Base-by-base conservation (phyloP, 1,140 invertebrate genomes). In the Drosophila subpulchrella region DNA sequence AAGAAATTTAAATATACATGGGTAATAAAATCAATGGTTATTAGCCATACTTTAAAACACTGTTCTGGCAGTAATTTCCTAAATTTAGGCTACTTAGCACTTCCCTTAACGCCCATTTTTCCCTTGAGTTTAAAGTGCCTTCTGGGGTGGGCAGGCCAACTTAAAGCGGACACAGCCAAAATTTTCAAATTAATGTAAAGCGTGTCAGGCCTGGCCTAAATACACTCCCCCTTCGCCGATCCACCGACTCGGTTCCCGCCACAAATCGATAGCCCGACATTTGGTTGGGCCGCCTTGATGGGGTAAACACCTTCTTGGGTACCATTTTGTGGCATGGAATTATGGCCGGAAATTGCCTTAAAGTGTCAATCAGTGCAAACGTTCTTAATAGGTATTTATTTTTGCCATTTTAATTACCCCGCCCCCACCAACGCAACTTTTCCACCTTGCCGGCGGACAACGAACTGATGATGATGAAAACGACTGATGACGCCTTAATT, bases 321-420 rank as follows among this genome's bases (percentile, higher is more conserved):
- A 55, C 61, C 73, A 58, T 75, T 75, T 66, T 75, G 73, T 32
- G 73, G 73, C 72, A 42, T 54, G 72, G 73, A 75, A 75, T 75
- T 75, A 75, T 75, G 73, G 71, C 71, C 60, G 73, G 73, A 75
- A 75, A 75, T 65, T 75, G 73, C 72, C 73, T 75, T 75, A 75
- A 75, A 75, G 73, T 75, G 73, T 75, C 73, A 75, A 75, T 75
- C 73, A 75, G 46, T 75, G 73, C 58, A 66, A 75, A 57, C 62
- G 73, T 58, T 75, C 73, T 75, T 75, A 75, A 75, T 75, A 75
- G 73, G 72, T 75, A 75, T 75, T 75, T 75, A 75, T 75, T 75
- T 75, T 75, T 75, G 73, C 72, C 73, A 75, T 75, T 75, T 75
- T 75, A 75, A 75, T 75, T 75, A 75, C 73, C 71, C 73, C 73